Evolutionary conservation across 1,140 invertebrate species (phyloP), one percentile per base, ranked within the genome.

Genomic region (Lordiphosa stackelbergi): DNA sequence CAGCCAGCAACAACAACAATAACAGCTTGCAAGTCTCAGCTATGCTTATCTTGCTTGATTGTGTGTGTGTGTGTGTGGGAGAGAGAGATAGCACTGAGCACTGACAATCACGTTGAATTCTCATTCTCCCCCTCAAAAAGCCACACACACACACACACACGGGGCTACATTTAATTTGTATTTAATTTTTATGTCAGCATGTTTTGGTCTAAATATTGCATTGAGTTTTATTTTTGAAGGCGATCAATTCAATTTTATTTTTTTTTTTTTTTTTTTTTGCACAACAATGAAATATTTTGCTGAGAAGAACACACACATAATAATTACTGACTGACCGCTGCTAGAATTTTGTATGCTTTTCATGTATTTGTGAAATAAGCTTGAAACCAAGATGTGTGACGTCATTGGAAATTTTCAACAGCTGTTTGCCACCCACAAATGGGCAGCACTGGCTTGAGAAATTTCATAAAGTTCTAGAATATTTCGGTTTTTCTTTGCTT

Each of bases 111-210:
- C 71, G 66, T 61, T 70, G 35, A 60, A 43, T 68, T 66, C 48
- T 61, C 31, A 75, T 60, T 72, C 58, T 55, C 37, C 36, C 22
- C 9, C 49, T 60, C 54, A 47, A 31, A 47, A 31, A 42, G 12
- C 43, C 11, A 12, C 43, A 13, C 31, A 11, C 16, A 1, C 11
- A 12, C 43, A 13, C 31, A 11, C 16, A 1, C 2, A 16, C 16
- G 16, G 16, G 42, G 11, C 41, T 52, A 46, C 48, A 56, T 61
- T 73, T 64, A 48, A 52, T 66, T 61, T 64, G 55, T 60, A 54
- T 77, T 69, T 59, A 63, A 64, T 70, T 59, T 38, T 72, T 56
- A 51, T 59, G 59, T 81, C 75, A 72, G 56, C 60, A 47, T 58
- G 68, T 81, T 71, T 49, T 59, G 13, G 5, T 31, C 13, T 12